These are phyloP conservation scores for Melanotus villosus DNA, from an alignment of 2,888 invertebrate species.

Conservation along the genomic window DNA sequence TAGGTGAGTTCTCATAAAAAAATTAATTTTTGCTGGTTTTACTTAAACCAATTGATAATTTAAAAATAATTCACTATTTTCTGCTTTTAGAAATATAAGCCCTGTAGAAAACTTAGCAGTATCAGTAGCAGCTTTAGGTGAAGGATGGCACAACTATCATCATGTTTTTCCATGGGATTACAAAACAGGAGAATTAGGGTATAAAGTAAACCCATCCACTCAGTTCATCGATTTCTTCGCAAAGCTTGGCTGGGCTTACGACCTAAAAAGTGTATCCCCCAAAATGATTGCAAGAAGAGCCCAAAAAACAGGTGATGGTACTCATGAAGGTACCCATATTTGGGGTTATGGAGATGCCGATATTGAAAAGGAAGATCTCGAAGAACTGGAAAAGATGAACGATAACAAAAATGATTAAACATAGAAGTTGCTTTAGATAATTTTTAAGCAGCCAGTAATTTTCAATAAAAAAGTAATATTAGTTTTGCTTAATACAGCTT, in stretches of 20 bases:
- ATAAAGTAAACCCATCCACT: conserved; percentile 81
- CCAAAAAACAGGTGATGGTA: conserved; percentile 74
- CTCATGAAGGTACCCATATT: conserved; percentile 65
- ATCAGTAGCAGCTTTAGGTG: conserved; percentile 83
- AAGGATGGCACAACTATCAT: conserved; percentile 90
- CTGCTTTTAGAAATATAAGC: conserved; percentile 75
- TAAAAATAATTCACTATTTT: not conserved
- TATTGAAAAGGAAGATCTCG: conserved; percentile 71
- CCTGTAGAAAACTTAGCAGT: conserved; percentile 82
- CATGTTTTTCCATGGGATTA: conserved; percentile 79
- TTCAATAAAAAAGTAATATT: not conserved
- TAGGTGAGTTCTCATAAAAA: conserved; percentile 75
- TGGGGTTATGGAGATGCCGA: conserved; percentile 79
- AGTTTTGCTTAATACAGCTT: conserved; percentile 20
- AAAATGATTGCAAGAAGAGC: conserved; percentile 74
- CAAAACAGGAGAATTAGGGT: conserved; percentile 71
- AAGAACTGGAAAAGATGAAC: conserved; percentile 72
- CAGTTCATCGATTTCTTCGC: conserved; percentile 86
- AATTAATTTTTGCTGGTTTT: not conserved
- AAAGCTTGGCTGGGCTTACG: conserved; percentile 86
- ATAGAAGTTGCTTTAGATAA: not conserved
- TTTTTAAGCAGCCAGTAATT: conserved; percentile 22
- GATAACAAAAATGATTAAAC: conserved; percentile 21
- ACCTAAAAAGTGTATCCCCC: conserved; percentile 77
- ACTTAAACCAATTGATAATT: not conserved